Conservation (phyloP, 2,888 invertebrate species). For the Willowsia nigromaculata region DNA sequence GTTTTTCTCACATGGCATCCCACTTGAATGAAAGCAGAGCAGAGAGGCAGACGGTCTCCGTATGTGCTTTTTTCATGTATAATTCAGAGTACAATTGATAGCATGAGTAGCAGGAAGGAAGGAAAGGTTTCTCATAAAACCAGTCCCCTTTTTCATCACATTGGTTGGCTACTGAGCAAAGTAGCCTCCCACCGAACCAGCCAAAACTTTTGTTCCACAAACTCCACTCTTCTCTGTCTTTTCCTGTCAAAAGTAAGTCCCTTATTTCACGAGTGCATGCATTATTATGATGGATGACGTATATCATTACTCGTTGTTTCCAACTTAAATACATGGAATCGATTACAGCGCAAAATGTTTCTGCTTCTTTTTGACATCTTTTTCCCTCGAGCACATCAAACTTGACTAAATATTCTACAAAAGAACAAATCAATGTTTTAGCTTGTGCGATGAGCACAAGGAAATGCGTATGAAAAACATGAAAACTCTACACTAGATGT, state of each 20-base stretch:
- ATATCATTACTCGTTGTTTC: not conserved
- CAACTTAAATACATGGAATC: not conserved
- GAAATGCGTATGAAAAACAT: not conserved
- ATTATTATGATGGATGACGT: too few species aligned
- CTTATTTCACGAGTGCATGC: not conserved
- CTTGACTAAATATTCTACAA: not conserved
- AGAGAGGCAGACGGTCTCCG: not conserved
- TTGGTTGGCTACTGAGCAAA: conserved; percentile 38
- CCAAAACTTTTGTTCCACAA: not conserved
- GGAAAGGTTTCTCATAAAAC: conserved; percentile 43
- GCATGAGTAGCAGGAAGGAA: not conserved
- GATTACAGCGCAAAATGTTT: not conserved
- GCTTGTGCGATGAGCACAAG: not conserved
- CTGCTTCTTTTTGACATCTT: not conserved
- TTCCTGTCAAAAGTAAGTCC: not conserved
- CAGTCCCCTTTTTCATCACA: conserved; percentile 60
- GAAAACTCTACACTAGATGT: not conserved
- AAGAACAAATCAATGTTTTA: not conserved
- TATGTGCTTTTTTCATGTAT: not conserved
- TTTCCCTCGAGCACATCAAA: too few species aligned
- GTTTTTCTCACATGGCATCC: not conserved
- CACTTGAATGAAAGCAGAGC: not conserved
- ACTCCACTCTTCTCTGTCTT: not conserved
- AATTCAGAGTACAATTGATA: not conserved
- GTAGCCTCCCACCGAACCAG: conserved; percentile 55